phyloP scores from a whole-genome alignment of 2,797 vertebrate genomes.

The Echeneis naucrates region DNA sequence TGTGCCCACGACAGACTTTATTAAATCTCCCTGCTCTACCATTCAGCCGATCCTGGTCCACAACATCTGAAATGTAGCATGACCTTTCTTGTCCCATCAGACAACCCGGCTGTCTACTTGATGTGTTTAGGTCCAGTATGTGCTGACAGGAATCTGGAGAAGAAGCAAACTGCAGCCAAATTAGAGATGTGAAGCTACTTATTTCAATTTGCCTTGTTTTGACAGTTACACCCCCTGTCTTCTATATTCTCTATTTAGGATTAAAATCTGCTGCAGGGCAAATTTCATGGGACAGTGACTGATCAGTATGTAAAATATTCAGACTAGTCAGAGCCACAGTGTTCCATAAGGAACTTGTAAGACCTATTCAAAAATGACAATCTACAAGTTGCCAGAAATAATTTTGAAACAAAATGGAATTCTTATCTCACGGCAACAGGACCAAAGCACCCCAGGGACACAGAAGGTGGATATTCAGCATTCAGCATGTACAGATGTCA shows the following conservation, averaged over 20 bases:
- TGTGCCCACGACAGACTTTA: slow-evolving; percentile 62
- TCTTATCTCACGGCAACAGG: slow-evolving; percentile 37
- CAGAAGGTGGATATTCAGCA: slow-evolving; percentile 36
- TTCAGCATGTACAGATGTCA: slow-evolving; percentile 26
- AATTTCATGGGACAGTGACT: slow-evolving; percentile 48
- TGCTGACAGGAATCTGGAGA: slow-evolving; percentile 71
- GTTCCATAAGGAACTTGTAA: slow-evolving; percentile 4
- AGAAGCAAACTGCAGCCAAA: slow-evolving; percentile 52
- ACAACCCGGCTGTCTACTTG: slow-evolving; percentile 70
- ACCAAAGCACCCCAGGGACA: slow-evolving; percentile 18
- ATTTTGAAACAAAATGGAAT: slow-evolving; percentile 4
- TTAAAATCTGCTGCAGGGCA: slow-evolving; percentile 24
- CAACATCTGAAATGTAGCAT: slow-evolving; percentile 76
- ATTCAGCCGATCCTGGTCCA: slow-evolving; percentile 57
- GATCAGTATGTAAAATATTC: slow-evolving; percentile 42
- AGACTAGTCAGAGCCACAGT: slow-evolving; percentile 4
- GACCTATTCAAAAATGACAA: slow-evolving; percentile 1
- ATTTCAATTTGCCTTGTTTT: slow-evolving; percentile 53
- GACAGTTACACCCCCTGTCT: slow-evolving; percentile 51
- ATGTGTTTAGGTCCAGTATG: slow-evolving; percentile 68
- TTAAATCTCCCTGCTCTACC: slow-evolving; percentile 63
- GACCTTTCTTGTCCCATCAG: slow-evolving; percentile 76
- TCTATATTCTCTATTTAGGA: slow-evolving; percentile 42
- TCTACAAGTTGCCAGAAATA: slow-evolving; percentile 15
- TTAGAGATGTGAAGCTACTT: slow-evolving; percentile 56